phyloP scores from a whole-genome alignment of 2,888 invertebrate genomes.

The Dorcus hopei region DNA sequence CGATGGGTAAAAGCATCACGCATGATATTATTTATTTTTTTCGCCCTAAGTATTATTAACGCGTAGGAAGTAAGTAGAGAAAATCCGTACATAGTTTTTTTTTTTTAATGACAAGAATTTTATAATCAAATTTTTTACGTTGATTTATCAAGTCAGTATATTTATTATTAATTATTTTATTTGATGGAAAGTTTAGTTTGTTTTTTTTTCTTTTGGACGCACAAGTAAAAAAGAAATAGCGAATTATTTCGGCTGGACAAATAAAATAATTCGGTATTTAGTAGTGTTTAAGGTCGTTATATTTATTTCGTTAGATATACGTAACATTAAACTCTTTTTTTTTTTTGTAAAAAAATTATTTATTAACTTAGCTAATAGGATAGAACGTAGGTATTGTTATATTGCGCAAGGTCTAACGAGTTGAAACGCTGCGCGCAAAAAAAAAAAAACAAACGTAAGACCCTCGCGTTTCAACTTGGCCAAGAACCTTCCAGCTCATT shows the following conservation, averaged over 20 bases:
- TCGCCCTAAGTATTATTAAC: conserved; percentile 2
- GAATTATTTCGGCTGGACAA: conserved; percentile 7
- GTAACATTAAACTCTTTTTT: not conserved
- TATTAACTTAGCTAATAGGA: conserved; percentile 5
- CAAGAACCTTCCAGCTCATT: conserved; percentile 11
- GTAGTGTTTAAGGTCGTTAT: conserved; percentile 6
- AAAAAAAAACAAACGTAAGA: not conserved
- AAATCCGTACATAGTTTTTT: conserved; percentile 7
- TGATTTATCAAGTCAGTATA: no score
- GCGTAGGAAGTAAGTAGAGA: not conserved
- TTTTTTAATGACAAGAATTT: not conserved
- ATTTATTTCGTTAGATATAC: conserved; percentile 9
- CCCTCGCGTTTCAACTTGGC: not conserved
- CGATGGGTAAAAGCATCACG: conserved; percentile 1
- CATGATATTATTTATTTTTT: conserved; percentile 6
- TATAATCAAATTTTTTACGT: no score
- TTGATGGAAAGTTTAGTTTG: no score
- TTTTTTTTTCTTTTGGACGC: no score
- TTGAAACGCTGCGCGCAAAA: not conserved
- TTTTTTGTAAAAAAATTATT: conserved; percentile 6
- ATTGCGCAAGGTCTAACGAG: not conserved
- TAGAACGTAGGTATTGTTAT: no score
- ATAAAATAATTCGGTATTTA: not conserved
- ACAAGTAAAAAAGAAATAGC: not conserved
- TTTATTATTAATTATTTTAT: no score